Evolutionary conservation across 2,113 vertebrate genomes (phyloP).

Genomic region (Ranitomeya imitator): DNA sequence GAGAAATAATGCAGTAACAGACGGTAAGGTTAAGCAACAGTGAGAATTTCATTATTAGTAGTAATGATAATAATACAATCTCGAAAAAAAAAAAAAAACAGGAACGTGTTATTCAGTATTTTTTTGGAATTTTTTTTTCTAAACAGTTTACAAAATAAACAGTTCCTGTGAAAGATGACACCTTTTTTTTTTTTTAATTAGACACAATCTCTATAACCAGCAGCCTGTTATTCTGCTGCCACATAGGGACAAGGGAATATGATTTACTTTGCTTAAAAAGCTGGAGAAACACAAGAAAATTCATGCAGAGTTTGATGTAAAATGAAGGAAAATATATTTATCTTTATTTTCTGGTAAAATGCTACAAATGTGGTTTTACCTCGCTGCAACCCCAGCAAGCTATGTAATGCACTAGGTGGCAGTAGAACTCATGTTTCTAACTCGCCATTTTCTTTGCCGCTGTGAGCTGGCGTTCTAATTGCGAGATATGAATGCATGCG

Average conservation of each 20-base stretch:
- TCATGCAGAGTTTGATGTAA: not conserved
- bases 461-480: conserved; percentile 50
- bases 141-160: not conserved
- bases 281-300: not conserved
- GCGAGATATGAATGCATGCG: conserved; percentile 54
- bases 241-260: not conserved
- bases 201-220: not conserved
- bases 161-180: not conserved
- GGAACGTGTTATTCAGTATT: too few species aligned
- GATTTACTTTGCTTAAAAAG: not conserved
- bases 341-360: not conserved
- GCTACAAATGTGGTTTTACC: too few species aligned
- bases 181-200: not conserved
- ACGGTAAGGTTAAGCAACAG: too few species aligned
- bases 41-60: too few species aligned
- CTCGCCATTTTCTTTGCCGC: conserved; percentile 13
- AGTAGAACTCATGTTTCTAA: conserved; percentile 42
- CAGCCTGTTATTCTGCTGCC: not conserved
- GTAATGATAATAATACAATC: too few species aligned
- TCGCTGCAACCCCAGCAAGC: too few species aligned
- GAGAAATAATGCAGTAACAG: too few species aligned
- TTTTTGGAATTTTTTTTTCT: not conserved
- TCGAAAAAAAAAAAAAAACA: too few species aligned
- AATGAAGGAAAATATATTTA: not conserved
- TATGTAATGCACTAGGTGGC: not conserved